Evolutionary conservation across 2,888 invertebrate species (phyloP).

Genomic region (Leptinotarsa rubiginosa): DNA sequence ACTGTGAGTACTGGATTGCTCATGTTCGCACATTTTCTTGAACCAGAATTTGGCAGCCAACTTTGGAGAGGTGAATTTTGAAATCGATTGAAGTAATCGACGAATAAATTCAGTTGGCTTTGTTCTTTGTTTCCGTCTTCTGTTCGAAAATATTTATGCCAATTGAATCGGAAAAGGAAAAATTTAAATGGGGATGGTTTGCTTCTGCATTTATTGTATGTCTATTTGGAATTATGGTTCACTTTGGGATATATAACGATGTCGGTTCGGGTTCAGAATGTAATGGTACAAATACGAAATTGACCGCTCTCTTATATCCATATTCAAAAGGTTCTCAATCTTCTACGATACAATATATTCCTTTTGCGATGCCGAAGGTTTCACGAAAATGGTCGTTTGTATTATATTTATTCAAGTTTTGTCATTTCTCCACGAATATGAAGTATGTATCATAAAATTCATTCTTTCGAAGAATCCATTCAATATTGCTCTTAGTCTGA

Average conservation of each 20-base stretch:
- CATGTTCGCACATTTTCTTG: conserved; percentile 12
- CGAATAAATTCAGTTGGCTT: conserved; percentile 11
- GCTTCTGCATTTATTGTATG: conserved; percentile 13
- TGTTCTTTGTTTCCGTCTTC: conserved; percentile 12
- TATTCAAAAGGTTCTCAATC: conserved; percentile 7
- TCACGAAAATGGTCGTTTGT: too few species aligned
- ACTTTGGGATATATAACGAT: conserved; percentile 9
- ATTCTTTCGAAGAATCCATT: too few species aligned
- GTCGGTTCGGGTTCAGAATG: background rate
- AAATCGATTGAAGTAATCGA: conserved; percentile 6
- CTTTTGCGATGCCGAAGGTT: background rate
- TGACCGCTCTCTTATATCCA: background rate
- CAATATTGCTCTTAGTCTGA: too few species aligned
- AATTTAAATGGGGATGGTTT: conserved; percentile 11
- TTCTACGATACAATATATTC: background rate
- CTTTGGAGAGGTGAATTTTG: conserved; percentile 3
- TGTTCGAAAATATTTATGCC: conserved; percentile 15
- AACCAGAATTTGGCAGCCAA: background rate
- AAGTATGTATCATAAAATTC: too few species aligned
- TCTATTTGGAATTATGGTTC: conserved; percentile 12
- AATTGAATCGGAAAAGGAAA: conserved; percentile 10
- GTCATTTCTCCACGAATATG: too few species aligned
- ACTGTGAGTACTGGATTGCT: background rate
- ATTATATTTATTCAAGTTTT: too few species aligned
- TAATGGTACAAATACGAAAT: background rate